Conservation (phyloP, 2,888 invertebrate genomes). For the Steinernema carpocapsae region DNA sequence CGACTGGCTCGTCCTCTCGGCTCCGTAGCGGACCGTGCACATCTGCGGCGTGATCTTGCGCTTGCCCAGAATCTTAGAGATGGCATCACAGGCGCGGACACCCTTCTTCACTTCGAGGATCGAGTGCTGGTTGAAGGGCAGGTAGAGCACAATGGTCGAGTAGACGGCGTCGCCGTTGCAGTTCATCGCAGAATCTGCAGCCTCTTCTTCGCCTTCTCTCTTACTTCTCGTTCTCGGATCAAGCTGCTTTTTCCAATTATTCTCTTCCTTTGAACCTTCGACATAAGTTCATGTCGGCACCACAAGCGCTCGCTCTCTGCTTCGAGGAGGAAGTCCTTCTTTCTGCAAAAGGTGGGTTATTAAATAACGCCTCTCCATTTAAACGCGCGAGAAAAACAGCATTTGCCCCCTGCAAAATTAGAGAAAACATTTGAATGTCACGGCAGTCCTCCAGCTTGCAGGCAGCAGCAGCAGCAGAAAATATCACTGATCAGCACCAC, state of each 20-base stretch:
- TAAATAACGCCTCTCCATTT: no score
- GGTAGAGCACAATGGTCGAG: conserved; percentile 60
- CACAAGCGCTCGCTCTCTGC: no score
- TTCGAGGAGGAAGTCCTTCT: no score
- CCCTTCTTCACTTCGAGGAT: conserved; percentile 58
- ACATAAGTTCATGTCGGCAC: conserved; percentile 16
- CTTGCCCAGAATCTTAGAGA: conserved; percentile 48
- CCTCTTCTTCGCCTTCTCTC: not conserved
- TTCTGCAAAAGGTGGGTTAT: no score
- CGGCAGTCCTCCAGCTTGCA: no score
- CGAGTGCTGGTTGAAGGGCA: conserved; percentile 68
- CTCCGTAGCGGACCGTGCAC: conserved; percentile 61
- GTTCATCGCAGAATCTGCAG: conserved; percentile 5
- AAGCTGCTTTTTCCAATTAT: no score
- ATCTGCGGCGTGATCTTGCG: conserved; percentile 59
- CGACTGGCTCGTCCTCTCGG: conserved; percentile 55
- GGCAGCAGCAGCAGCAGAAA: no score
- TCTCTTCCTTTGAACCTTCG: conserved; percentile 1
- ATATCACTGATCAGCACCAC: no score
- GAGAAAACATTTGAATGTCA: no score
- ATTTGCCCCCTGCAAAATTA: no score
- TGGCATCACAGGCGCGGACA: conserved; percentile 52
- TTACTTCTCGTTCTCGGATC: not conserved
- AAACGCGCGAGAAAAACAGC: no score
- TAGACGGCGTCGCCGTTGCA: conserved; percentile 21